Percentiles rank a stretch among this genome's conserved stretches.
These are phyloP conservation scores for Mesembrinibis cayennensis DNA, from an alignment of 2,113 vertebrate genomes.

Conservation along the genomic window DNA sequence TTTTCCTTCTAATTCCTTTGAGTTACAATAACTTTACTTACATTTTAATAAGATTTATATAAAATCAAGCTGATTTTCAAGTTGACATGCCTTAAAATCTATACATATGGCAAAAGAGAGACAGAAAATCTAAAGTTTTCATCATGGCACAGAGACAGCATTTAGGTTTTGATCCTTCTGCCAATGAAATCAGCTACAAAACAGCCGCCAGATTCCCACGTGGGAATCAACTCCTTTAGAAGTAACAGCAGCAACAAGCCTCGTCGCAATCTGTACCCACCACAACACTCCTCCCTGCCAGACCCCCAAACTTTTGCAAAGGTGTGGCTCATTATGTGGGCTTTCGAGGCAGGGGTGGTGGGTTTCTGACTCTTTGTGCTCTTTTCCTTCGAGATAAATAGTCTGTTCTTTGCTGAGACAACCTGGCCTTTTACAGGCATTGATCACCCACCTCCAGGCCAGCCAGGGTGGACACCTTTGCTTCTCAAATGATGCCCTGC, in stretches of 20 bases:
- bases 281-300: not conserved
- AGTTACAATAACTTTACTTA: constrained; percentile 29
- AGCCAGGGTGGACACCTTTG: constrained; percentile 51
- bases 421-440: constrained; percentile 60
- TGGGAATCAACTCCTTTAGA: not conserved
- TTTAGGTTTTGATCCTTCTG: constrained; percentile 60
- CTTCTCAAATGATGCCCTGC: constrained; percentile 41
- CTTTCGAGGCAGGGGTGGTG: not conserved
- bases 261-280: not conserved
- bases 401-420: constrained; percentile 35
- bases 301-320: not conserved
- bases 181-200: constrained; percentile 52
- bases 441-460: constrained; percentile 35
- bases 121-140: constrained; percentile 37
- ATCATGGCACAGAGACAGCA: constrained; percentile 17
- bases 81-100: constrained; percentile 36
- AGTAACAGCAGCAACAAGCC: constrained; percentile 21
- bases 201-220: constrained; percentile 5
- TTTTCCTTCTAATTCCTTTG: not conserved
- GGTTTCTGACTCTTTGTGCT: not conserved
- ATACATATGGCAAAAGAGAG: constrained; percentile 33
- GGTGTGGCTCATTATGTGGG: rapidly evolving
- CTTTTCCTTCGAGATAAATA: not conserved
- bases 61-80: constrained; percentile 53
- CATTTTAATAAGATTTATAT: constrained; percentile 48